Evolutionary conservation across 2,797 vertebrate genomes (phyloP), one percentile per base, ranked within the genome.

Genomic region (Phalloptychus januarius): DNA sequence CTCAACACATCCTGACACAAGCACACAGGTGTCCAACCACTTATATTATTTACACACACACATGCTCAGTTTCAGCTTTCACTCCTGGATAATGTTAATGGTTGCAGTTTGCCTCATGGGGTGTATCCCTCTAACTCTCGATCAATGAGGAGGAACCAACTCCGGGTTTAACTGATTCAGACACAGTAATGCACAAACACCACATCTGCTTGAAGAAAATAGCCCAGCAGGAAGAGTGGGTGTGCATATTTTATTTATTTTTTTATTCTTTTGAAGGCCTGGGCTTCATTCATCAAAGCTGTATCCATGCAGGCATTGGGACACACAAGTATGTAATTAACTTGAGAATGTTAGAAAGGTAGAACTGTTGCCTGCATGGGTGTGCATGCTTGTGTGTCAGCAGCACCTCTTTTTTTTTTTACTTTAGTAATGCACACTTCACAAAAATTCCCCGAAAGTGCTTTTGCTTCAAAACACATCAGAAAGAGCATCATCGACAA

Each of bases 211-310:
- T 90, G 81, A 93, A 91, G 87, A 94, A 94, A 89, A 92, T 78
- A 85, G 89, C 77, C 87, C 90, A 89, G 86, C 92, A 91, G 89
- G 84, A 90, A 83, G 87, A 93, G 92, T 93, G 89, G 89, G 90
- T 92, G 90, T 89, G 79, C 70, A 89, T 15, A 89, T 92, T 82
- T 89, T 48, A 50, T 23, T 50, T n/a, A n/a, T n/a, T 44, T 44
- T 50, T 50, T 50, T 23, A 52, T 52, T 52, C 50, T 81, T 92
- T 90, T 87, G 86, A 91, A 91, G 92, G 83, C 85, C 87, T 83
- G 67, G 74, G 82, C 87, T 86, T 88, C 88, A 90, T 91, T 91
- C 82, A 91, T 92, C 91, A 91, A 79, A 85, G 73, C 86, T 77
- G 88, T 91, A 88, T 90, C 85, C 77, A 80, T 89, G 73, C 79